These are phyloP conservation scores for Potamarius usumacintae DNA, from an alignment of 2,113 vertebrate genomes.

Conservation along the genomic window DNA sequence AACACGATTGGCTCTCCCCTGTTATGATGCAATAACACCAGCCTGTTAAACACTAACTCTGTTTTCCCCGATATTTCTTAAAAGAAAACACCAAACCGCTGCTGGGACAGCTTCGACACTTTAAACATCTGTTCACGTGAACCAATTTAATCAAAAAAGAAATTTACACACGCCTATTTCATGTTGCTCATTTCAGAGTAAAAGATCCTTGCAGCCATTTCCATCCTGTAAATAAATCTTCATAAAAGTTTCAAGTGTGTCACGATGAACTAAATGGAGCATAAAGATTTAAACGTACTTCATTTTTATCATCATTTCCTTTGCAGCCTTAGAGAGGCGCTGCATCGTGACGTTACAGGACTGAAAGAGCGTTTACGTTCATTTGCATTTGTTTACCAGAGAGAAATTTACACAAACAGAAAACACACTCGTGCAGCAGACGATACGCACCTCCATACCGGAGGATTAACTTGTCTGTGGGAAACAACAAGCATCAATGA, in stretches of 20 bases:
- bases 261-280: background rate
- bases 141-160: background rate
- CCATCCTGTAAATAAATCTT: background rate
- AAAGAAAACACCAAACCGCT: background rate
- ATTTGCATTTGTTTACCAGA: background rate
- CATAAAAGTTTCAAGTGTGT: background rate
- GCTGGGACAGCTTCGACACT: background rate
- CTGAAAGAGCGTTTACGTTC: background rate
- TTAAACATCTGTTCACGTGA: background rate
- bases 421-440: background rate
- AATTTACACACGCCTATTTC: background rate
- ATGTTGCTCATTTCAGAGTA: background rate
- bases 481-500: background rate
- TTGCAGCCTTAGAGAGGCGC: background rate
- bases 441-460: background rate
- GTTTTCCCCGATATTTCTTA: background rate
- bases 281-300: background rate
- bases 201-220: background rate
- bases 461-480: constrained; percentile 1
- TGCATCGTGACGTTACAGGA: background rate
- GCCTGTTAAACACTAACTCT: background rate
- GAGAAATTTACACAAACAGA: background rate
- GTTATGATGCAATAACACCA: background rate
- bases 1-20: background rate
- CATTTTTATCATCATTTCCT: too few species aligned